Base-by-base conservation (phyloP, 2,888 invertebrate genomes). In the Phrixothrix hirtus region DNA sequence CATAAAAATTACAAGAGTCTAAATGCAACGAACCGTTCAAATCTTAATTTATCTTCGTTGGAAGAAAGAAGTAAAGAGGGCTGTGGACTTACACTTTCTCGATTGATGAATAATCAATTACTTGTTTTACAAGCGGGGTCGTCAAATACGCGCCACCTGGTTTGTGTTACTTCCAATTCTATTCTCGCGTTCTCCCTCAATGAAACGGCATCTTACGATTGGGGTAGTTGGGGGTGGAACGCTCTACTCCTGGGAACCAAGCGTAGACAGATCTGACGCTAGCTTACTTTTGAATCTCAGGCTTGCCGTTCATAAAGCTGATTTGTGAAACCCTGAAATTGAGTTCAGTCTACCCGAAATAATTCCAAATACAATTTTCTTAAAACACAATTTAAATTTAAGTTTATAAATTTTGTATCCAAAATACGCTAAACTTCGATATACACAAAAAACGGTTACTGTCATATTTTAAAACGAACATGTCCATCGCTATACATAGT, bases 41-140 rank as follows among this genome's bases (percentile, higher is more conserved):
- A 73, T 74, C 71, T 66, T 73, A 74, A 74, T 74, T 75, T 73
- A 71, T 71, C 70, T 70, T 60, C 61, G 61, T 55, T 52, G 47
- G 57, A 62, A 61, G 62, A 66, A 63, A 60, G 65, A 47, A 44
- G 43, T 54, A 55, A 55, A 58, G 50, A 58, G 60, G 63, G 63
- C 64, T 69, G 66, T 67, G 65, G 67, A 67, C 67, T 70, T 68
- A 66, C 72, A 71, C 71, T 68, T 71, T 72, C 67, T 67, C 73
- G 67, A 73, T 73, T 75, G 74, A 74, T 75, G 75, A 75, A 75
- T 75, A 75, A 75, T 75, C 75, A 75, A 75, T 75, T 75, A 73
- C 74, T 68, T 69, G 74, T 75, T 75, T 74, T 75, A 75, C 75
- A 75, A 73, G 70, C 67, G 66, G 64, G 70, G 70, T 65, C 63